A percentile compares a stretch with the other conserved stretches of the same genome.
These are phyloP conservation scores for Herpetotheres cachinnans DNA, from an alignment of 2,113 vertebrate species.

Conservation along the genomic window DNA sequence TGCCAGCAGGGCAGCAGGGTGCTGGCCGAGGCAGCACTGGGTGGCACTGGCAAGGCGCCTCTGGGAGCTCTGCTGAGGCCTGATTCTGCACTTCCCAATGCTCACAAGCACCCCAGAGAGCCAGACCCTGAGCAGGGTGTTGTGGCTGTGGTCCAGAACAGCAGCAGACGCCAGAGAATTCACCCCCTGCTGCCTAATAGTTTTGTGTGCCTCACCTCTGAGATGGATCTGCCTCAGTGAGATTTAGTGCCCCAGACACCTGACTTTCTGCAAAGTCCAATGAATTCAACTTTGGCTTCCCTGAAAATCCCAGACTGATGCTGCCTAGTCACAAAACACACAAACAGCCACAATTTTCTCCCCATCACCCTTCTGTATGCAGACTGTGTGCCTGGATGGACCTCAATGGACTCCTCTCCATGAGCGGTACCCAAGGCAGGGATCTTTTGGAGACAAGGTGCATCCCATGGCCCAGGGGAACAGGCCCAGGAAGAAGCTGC, in stretches of 20 bases:
- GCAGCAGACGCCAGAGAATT: background rate
- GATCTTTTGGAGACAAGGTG: background rate
- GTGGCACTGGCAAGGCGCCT: background rate
- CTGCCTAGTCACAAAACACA: background rate
- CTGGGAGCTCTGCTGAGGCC: fast-evolving
- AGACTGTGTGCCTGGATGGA: background rate
- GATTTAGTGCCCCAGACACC: background rate
- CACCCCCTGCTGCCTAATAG: background rate
- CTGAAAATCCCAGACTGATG: background rate
- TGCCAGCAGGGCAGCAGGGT: background rate
- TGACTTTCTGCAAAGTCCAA: background rate
- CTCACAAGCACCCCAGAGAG: background rate
- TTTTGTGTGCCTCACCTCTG: background rate
- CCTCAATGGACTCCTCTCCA: background rate
- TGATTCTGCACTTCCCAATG: fast-evolving
- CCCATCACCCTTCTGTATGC: background rate
- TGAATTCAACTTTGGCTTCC: background rate
- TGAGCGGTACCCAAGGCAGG: background rate
- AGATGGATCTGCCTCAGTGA: background rate
- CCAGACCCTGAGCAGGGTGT: background rate
- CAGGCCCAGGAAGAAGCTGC: background rate
- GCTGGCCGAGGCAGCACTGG: background rate
- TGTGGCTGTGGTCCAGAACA: background rate
- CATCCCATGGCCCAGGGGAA: background rate
- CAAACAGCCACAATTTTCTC: background rate